Evolutionary conservation across 1,140 invertebrate genomes (phyloP).

Genomic region (Metaphire vulgaris): DNA sequence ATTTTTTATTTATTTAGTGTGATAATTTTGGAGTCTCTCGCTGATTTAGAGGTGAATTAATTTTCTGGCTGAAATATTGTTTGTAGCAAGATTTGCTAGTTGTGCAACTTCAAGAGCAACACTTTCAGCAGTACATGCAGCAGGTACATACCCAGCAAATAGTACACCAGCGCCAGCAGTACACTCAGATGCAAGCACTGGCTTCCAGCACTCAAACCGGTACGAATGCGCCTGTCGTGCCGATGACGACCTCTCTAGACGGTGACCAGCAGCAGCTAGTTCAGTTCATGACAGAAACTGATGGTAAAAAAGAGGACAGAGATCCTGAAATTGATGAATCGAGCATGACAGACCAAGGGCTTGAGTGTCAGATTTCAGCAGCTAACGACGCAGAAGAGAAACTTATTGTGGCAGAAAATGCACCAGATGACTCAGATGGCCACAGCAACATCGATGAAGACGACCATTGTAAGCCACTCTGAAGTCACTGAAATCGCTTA

Average conservation of each 20-base stretch:
- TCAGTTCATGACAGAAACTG: not conserved
- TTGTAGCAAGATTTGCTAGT: slow-evolving; percentile 81
- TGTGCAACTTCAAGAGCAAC: slow-evolving; percentile 87
- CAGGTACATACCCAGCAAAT: slow-evolving; percentile 62
- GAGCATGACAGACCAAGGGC: not conserved
- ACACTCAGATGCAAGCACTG: slow-evolving; percentile 3
- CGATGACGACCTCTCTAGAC: not conserved
- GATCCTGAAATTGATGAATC: not conserved
- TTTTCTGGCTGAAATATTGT: no score
- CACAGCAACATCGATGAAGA: not conserved
- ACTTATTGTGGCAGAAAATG: not conserved
- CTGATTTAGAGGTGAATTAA: no score
- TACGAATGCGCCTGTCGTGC: not conserved
- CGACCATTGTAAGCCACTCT: not conserved
- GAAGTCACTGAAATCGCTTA: no score
- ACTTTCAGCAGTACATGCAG: slow-evolving; percentile 97
- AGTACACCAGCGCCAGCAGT: slow-evolving; percentile 48
- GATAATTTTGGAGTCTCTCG: no score
- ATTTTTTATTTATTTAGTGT: no score
- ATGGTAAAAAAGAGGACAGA: not conserved
- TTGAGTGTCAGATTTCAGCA: not conserved
- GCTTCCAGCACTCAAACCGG: not conserved
- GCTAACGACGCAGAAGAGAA: not conserved
- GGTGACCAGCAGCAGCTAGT: not conserved
- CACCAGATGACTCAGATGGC: not conserved